Conservation (phyloP, 2,888 invertebrate genomes). For the Erebia aethiops region DNA sequence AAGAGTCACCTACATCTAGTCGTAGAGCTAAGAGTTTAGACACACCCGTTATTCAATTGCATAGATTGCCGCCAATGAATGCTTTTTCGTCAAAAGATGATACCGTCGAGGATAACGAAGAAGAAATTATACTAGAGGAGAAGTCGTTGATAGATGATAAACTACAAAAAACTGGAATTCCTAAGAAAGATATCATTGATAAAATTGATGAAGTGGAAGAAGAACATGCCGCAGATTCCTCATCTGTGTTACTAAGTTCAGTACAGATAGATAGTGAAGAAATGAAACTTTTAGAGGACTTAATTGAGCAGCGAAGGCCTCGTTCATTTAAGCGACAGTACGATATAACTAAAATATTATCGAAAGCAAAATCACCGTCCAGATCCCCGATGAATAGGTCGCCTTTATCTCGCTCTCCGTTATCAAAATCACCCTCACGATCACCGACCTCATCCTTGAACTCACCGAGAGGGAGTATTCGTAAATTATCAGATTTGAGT, state of each 20-base stretch:
- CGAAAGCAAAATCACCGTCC: slow-evolving; percentile 67
- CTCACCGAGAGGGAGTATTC: slow-evolving; percentile 77
- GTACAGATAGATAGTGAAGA: slow-evolving; percentile 84
- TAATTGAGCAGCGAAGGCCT: slow-evolving; percentile 77
- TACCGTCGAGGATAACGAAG: slow-evolving; percentile 90
- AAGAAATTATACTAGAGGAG: slow-evolving; percentile 84
- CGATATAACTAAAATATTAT: slow-evolving; percentile 70
- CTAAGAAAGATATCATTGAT: slow-evolving; percentile 67
- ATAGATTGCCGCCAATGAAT: slow-evolving; percentile 90
- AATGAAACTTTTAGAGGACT: slow-evolving; percentile 78
- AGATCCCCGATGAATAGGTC: slow-evolving; percentile 77
- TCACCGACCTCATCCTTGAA: slow-evolving; percentile 80
- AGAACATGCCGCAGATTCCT: slow-evolving; percentile 64
- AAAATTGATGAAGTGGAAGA: slow-evolving; percentile 82
- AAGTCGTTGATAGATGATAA: slow-evolving; percentile 80
- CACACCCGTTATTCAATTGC: slow-evolving; percentile 91
- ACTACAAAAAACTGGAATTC: slow-evolving; percentile 45
- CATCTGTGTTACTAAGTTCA: slow-evolving; percentile 64
- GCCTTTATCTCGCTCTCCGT: slow-evolving; percentile 74
- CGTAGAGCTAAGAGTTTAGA: slow-evolving; percentile 93
- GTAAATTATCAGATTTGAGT: slow-evolving; percentile 78
- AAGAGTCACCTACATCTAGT: slow-evolving; percentile 88
- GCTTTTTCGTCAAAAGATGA: slow-evolving; percentile 95
- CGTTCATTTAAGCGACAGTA: slow-evolving; percentile 77
- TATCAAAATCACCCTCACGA: slow-evolving; percentile 78